Conservation (phyloP, 2,888 invertebrate species). For the Philereme transversata region DNA sequence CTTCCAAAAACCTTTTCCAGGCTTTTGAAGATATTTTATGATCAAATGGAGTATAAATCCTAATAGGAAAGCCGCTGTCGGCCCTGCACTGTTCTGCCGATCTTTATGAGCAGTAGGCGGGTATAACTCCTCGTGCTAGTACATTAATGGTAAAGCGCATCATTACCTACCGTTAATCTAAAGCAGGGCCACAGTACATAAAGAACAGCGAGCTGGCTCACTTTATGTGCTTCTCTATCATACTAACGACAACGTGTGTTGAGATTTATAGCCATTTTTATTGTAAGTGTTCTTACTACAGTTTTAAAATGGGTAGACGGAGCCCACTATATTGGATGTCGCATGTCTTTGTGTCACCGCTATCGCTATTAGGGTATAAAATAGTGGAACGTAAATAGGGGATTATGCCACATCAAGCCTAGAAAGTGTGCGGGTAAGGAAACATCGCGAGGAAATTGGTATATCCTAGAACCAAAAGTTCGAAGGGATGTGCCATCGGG, state of each 20-base stretch:
- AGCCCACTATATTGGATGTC: too few species aligned
- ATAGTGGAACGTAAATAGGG: too few species aligned
- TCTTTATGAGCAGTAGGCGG: slow-evolving; percentile 29
- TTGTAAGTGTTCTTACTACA: too few species aligned
- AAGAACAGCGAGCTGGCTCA: slow-evolving; percentile 11
- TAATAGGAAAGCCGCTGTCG: slow-evolving; percentile 25
- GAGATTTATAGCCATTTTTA: neutral
- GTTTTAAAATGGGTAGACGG: too few species aligned
- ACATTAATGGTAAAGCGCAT: slow-evolving; percentile 41
- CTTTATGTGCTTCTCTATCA: slow-evolving; percentile 10
- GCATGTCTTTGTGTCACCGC: too few species aligned
- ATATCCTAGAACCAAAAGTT: too few species aligned
- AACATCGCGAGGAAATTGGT: too few species aligned
- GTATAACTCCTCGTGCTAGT: slow-evolving; percentile 21
- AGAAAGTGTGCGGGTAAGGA: too few species aligned
- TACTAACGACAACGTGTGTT: slow-evolving; percentile 1
- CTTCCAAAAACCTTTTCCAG: slow-evolving; percentile 5
- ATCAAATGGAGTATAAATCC: slow-evolving; percentile 20
- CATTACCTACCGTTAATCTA: slow-evolving; percentile 55
- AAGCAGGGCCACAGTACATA: slow-evolving; percentile 31
- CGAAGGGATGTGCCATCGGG: too few species aligned
- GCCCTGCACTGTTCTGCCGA: slow-evolving; percentile 21
- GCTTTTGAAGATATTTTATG: slow-evolving; percentile 22
- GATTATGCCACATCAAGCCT: too few species aligned
- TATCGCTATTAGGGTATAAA: too few species aligned